Percentiles rank a stretch among this genome's conserved stretches.
Evolutionary conservation across 2,888 invertebrate genomes (phyloP).

Genomic region (Clitarchus hookeri): DNA sequence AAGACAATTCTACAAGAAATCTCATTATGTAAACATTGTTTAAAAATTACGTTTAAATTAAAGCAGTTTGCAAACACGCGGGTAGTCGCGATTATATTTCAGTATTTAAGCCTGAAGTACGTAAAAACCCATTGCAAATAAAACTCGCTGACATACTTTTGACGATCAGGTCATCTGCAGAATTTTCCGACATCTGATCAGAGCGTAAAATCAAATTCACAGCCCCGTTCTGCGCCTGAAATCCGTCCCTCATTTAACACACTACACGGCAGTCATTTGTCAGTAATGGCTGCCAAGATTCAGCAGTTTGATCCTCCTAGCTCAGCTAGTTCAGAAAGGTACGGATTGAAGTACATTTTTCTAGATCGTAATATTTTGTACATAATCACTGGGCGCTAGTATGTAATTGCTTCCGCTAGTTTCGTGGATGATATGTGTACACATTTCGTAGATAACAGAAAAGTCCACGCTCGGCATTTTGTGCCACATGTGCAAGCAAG

Average conservation of each 20-base stretch:
- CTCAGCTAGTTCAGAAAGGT: slow-evolving; percentile 92
- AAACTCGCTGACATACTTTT: neutral
- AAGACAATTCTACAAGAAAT: neutral
- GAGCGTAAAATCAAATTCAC: neutral
- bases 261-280: slow-evolving; percentile 22
- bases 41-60: neutral
- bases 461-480: neutral
- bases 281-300: slow-evolving; percentile 59
- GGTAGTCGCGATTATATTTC: too few relatives aligned
- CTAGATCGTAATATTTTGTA: neutral
- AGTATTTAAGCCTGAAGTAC: too few relatives aligned
- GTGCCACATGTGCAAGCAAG: neutral
- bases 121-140: too few relatives aligned
- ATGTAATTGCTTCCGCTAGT: too few relatives aligned
- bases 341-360: slow-evolving; percentile 48
- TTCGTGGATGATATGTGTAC: neutral
- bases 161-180: neutral
- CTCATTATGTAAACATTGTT: neutral
- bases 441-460: neutral
- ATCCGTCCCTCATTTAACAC: neutral
- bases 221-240: neutral
- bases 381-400: too few relatives aligned
- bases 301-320: slow-evolving; percentile 81
- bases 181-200: neutral
- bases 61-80: neutral